These are phyloP conservation scores for Cyanoderma ruficeps DNA, from an alignment of 2,113 vertebrate species.

Conservation along the genomic window DNA sequence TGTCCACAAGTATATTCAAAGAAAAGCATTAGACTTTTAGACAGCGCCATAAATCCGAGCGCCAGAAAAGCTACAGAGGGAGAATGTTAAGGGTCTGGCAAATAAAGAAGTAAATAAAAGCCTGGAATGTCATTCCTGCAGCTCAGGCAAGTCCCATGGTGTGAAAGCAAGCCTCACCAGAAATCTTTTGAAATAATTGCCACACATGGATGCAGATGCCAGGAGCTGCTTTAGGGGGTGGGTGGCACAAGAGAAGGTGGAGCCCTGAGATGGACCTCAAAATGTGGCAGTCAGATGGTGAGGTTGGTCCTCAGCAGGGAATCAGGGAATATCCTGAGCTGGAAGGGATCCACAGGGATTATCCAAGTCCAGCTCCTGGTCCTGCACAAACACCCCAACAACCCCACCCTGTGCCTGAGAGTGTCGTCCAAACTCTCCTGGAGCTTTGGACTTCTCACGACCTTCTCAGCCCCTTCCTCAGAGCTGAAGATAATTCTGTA, in stretches of 20 bases:
- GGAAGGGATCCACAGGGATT: too few relatives aligned
- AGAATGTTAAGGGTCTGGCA: conserved; percentile 22
- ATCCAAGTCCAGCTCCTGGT: background rate
- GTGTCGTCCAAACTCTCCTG: rapidly evolving
- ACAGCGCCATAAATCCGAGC: conserved; percentile 16
- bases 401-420: background rate
- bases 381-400: background rate
- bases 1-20: conserved; percentile 69
- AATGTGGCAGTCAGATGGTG: rapidly evolving
- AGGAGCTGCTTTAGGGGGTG: background rate
- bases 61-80: conserved; percentile 47
- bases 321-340: background rate
- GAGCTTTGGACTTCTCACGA: background rate
- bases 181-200: background rate
- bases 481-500: background rate
- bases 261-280: rapidly evolving
- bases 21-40: conserved; percentile 53
- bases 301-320: background rate
- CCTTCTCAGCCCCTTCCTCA: background rate
- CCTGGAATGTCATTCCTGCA: background rate
- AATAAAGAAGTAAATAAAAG: conserved; percentile 56
- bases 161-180: background rate
- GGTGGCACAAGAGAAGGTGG: background rate
- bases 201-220: background rate
- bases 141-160: background rate